Evolutionary conservation across 2,797 vertebrate species (phyloP), one percentile per base, ranked within the genome.

Genomic region (Alca torda): DNA sequence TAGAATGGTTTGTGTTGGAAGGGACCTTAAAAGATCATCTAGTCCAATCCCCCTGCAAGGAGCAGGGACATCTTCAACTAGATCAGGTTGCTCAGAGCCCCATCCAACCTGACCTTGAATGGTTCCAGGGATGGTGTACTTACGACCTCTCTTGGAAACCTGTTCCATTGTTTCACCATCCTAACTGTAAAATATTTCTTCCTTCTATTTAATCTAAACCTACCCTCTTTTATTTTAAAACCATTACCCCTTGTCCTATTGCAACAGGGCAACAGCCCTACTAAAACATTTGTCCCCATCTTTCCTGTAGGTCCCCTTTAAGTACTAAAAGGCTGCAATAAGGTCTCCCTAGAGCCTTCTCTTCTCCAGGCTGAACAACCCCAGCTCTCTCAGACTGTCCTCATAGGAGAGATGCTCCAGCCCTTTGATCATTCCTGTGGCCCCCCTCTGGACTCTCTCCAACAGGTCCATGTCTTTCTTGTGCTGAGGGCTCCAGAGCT

Each of bases 291-390:
- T 41, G 16, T 25, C 35, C 1, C 23, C 20, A 20, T 51, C 30
- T 51, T 41, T 63, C 46, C 20, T 26, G 7, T 21, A 26, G 4
- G 23, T 9, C 16, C 9, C 16, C 31, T 30, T 65, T 18, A 79
- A 35, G 19, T 45, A 30, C 6, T 65, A 30, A 35, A 53, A 64
- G 6, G 9, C 6, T 2, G 2, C 19, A 13, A 13, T 6, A 28
- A 43, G 11, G 24, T n/a, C 2, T 63, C 18, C 10, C 30, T 0
- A 1, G 3, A n/a, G 10, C 43, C n/a, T 48, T 60, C 33, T 26
- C 16, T 73, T n/a, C 21, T 46, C 26, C 25, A 75, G 25, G 6
- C 14, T 37, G 33, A 35, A 35, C 19, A 59, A 17, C 4, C 5
- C 14, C 19, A 59, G 13, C 25, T 30, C 25, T 53, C 19, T 75